A percentile compares a stretch with the other conserved stretches of the same genome.
These are phyloP conservation scores for Lordiphosa fenestrarum DNA, from an alignment of 2,888 invertebrate genomes.

Conservation along the genomic window DNA sequence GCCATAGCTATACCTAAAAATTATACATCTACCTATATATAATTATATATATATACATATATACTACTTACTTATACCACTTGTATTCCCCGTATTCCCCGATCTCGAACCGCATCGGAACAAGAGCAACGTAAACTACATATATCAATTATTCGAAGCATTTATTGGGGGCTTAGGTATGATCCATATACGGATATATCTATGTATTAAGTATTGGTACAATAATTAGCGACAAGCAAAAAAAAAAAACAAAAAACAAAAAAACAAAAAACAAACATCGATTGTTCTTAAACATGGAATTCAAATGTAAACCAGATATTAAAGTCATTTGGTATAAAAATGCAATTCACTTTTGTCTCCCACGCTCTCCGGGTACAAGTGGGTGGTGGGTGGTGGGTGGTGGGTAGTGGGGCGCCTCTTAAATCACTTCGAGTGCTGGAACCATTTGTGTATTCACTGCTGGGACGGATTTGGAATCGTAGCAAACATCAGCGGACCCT, in stretches of 20 bases:
- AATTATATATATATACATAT: constrained; percentile 1
- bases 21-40: constrained; percentile 12
- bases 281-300: constrained; percentile 69
- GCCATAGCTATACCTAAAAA: constrained; percentile 34
- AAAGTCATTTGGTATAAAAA: constrained; percentile 64
- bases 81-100: constrained; percentile 15
- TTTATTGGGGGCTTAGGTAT: constrained; percentile 64
- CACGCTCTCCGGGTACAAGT: constrained; percentile 21
- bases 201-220: constrained; percentile 61
- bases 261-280: constrained; percentile 48
- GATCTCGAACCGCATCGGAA: background rate
- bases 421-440: constrained; percentile 1
- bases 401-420: constrained; percentile 2
- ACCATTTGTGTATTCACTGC: constrained; percentile 11
- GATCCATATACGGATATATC: constrained; percentile 36
- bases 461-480: constrained; percentile 29
- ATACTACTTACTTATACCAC: constrained; percentile 6
- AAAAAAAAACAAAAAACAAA: constrained; percentile 7
- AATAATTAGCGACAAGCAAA: constrained; percentile 69
- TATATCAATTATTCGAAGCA: constrained; percentile 79
- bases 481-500: background rate
- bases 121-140: constrained; percentile 57
- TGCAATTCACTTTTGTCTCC: constrained; percentile 46
- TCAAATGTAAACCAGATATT: constrained; percentile 66
- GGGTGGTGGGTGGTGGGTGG: too few species aligned